Conservation (phyloP, 2,113 vertebrate species). For the Toxotes jaculatrix region DNA sequence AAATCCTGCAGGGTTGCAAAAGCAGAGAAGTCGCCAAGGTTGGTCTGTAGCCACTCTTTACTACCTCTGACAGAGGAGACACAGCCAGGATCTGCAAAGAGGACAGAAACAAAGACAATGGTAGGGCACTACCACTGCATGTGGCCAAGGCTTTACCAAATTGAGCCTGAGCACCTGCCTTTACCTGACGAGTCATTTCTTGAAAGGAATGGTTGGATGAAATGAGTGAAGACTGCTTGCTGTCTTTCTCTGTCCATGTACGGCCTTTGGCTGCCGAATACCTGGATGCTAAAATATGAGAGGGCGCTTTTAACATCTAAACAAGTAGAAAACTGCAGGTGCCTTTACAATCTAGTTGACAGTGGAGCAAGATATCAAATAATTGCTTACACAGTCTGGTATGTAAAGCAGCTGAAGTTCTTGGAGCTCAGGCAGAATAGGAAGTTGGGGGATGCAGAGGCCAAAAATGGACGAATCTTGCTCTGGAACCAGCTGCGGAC, state of each 20-base stretch:
- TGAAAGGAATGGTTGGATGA: constrained; percentile 69
- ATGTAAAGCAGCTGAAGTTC: constrained; percentile 71
- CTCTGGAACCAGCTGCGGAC: constrained; percentile 7
- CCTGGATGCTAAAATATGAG: constrained; percentile 50
- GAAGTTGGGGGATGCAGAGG: constrained; percentile 56
- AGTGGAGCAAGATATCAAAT: background rate
- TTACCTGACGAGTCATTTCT: constrained; percentile 61
- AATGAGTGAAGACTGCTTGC: constrained; percentile 52
- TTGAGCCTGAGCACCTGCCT: background rate
- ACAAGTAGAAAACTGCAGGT: background rate
- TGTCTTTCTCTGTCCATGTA: constrained; percentile 46
- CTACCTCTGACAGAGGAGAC: constrained; percentile 20
- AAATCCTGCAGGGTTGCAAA: constrained; percentile 57
- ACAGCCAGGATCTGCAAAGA: constrained; percentile 64
- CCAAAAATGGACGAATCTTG: constrained; percentile 54
- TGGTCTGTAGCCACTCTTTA: constrained; percentile 55
- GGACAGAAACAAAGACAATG: background rate
- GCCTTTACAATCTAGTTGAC: background rate
- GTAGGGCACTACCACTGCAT: too few species aligned
- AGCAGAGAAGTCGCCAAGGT: constrained; percentile 55
- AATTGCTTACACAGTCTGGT: constrained; percentile 68
- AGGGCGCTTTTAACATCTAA: constrained; percentile 17
- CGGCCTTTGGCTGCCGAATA: constrained; percentile 44
- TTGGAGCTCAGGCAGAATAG: constrained; percentile 62
- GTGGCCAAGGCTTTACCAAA: background rate